phyloP scores from a whole-genome alignment of 2,888 invertebrate species.

The Drosophila melanocephala region DNA sequence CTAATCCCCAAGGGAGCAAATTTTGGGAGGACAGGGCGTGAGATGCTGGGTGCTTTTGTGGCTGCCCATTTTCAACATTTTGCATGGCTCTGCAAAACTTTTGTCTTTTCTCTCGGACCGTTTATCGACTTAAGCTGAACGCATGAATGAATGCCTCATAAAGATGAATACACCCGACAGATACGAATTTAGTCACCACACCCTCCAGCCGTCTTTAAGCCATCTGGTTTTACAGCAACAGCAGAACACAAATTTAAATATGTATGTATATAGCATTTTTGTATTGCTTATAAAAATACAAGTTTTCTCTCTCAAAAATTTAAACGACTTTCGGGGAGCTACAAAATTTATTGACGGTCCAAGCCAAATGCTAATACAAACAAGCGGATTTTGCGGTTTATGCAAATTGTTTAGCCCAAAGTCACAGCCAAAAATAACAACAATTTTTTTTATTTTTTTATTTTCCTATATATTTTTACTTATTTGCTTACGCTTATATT shows the following conservation, averaged over 20 bases:
- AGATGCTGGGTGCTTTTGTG: not conserved
- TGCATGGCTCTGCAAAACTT: slow-evolving; percentile 73
- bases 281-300: slow-evolving; percentile 41
- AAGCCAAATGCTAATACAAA: slow-evolving; percentile 72
- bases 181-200: slow-evolving; percentile 29
- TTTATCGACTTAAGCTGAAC: slow-evolving; percentile 62
- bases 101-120: slow-evolving; percentile 60
- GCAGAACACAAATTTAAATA: slow-evolving; percentile 45
- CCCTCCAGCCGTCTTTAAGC: not conserved
- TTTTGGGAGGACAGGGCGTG: not conserved
- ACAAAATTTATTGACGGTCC: slow-evolving; percentile 65
- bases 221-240: slow-evolving; percentile 36
- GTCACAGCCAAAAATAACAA: slow-evolving; percentile 49
- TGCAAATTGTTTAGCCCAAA: slow-evolving; percentile 64
- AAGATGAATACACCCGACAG: slow-evolving; percentile 71
- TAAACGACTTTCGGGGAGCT: slow-evolving; percentile 47
- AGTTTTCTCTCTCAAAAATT: slow-evolving; percentile 48
- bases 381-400: slow-evolving; percentile 80
- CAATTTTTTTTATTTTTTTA: slow-evolving; percentile 22
- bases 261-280: slow-evolving; percentile 19
- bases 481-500: slow-evolving; percentile 19
- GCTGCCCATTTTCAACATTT: slow-evolving; percentile 53
- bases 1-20: slow-evolving; percentile 40
- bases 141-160: slow-evolving; percentile 79
- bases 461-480: slow-evolving; percentile 18